Conservation (phyloP, 2,113 vertebrate species). For the Mohoua ochrocephala region DNA sequence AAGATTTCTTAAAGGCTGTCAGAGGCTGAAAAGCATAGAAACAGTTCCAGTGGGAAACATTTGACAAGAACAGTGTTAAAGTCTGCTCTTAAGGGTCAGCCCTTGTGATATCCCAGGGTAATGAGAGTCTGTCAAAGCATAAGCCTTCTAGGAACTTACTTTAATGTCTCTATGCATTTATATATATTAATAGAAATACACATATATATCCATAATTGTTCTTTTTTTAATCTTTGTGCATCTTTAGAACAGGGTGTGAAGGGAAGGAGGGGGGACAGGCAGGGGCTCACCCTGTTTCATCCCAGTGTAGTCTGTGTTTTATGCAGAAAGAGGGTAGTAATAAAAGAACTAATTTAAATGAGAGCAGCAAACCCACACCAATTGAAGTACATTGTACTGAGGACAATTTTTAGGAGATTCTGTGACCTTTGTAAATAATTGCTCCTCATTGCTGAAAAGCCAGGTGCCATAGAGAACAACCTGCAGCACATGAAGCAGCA, state of each 20-base stretch:
- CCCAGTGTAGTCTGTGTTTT: not conserved
- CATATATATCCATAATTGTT: not conserved
- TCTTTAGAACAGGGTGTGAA: not conserved
- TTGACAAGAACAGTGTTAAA: not conserved
- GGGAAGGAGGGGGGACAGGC: accelerated
- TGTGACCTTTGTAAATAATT: not conserved
- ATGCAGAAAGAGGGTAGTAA: not conserved
- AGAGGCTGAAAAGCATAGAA: not conserved
- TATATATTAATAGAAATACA: not conserved
- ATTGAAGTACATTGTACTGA: not conserved
- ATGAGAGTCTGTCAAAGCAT: not conserved
- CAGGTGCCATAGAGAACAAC: not conserved
- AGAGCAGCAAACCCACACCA: not conserved
- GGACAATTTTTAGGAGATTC: not conserved
- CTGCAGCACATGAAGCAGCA: not conserved
- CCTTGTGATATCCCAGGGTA: not conserved
- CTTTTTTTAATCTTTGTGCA: not conserved
- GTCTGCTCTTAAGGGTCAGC: not conserved
- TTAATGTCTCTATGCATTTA: not conserved
- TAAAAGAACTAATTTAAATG: not conserved
- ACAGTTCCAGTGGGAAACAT: not conserved
- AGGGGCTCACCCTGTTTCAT: accelerated
- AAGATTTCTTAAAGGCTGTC: not conserved
- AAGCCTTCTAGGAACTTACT: not conserved
- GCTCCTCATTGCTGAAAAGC: not conserved